Evolutionary conservation across 1,140 invertebrate genomes (phyloP).

Genomic region (honey bee (Apis mellifera)): Amel_HAv3.1 CM009945.2:6275001-6275500

Average conservation of each 20-base stretch:
- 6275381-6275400: neutral
- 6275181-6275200: conserved; percentile 74
- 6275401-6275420: neutral
- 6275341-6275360: conserved; percentile 21
- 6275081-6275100: conserved; percentile 73
- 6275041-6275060: conserved; percentile 52
- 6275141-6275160: conserved; percentile 74
- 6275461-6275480: neutral
- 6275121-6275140: conserved; percentile 66
- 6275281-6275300: no score
- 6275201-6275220: conserved; percentile 62
- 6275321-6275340: conserved; percentile 25
- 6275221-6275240: conserved; percentile 70
- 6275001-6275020: conserved; percentile 31
- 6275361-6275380: conserved; percentile 16
- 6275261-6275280: neutral
- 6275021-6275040: conserved; percentile 41
- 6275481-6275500: no score
- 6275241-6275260: conserved; percentile 28
- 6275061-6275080: conserved; percentile 61
- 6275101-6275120: conserved; percentile 74
- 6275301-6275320: no score
- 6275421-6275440: neutral
- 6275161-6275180: conserved; percentile 68
- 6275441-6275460: neutral